Conservation (phyloP, 2,113 vertebrate genomes). For the Otolemur garnettii region DNA sequence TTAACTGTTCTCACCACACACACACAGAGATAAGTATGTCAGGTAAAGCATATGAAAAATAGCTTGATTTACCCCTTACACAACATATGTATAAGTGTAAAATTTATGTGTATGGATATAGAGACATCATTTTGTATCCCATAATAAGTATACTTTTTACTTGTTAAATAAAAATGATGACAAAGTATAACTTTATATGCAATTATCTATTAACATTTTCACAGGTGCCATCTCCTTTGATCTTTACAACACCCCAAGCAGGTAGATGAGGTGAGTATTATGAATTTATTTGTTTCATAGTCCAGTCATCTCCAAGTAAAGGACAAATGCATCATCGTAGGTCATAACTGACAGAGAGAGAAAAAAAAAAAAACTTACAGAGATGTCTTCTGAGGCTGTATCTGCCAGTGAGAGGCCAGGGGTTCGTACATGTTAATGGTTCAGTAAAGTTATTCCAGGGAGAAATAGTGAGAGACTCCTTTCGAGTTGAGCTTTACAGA, state of each 20-base stretch:
- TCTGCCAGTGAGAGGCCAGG: not conserved
- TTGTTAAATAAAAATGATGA: not conserved
- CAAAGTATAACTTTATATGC: not conserved
- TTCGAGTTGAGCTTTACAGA: not conserved
- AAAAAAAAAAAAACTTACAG: not conserved
- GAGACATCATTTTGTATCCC: not conserved
- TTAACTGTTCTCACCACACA: not conserved
- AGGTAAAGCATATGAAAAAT: not conserved
- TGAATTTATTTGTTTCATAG: not conserved
- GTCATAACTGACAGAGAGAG: not conserved
- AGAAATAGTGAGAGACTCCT: not conserved
- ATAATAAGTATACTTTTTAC: not conserved
- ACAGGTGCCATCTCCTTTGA: not conserved
- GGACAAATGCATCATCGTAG: not conserved
- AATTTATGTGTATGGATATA: not conserved
- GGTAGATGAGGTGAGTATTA: not conserved
- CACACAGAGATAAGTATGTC: not conserved
- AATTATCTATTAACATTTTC: not conserved
- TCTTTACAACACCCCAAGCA: not conserved
- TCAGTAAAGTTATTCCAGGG: not conserved
- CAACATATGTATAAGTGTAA: not conserved
- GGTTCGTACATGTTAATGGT: not conserved
- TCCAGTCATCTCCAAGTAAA: not conserved
- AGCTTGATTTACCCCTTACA: not conserved
- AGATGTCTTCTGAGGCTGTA: not conserved